Evolutionary conservation across 2,888 invertebrate species (phyloP), one percentile per base, ranked within the genome.

Genomic region (Cephonodes hylas): DNA sequence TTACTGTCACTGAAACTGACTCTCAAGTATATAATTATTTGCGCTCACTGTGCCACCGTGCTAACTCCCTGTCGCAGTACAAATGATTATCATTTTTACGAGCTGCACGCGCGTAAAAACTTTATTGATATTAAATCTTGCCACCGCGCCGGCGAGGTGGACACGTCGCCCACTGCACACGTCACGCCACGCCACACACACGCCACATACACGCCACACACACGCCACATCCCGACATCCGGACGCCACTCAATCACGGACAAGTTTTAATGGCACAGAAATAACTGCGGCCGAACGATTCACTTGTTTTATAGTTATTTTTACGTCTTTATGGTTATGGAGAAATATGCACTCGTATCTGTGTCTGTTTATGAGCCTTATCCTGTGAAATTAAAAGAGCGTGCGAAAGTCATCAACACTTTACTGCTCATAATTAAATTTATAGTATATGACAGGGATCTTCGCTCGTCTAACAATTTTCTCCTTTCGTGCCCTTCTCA

Each of bases 71-170:
- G 60, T 56, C 45, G 38, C 38, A n/a, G 60, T 66, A 71, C 70
- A 71, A 75, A 75, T 73, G 68, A 73, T 73, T 76, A 74, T 76
- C 66, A 68, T 71, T 76, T 78, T 75, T 71, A 75, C 71, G 75
- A 73, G 65, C 69, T 56, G 63, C 67, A 59, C 58, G 59, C 61
- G 69, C 72, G 69, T 78, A 71, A 75, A 73, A 59, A 38, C 70
- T 79, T 81, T 81, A 81, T 76, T 73, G 77, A 70, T 74, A 74
- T 75, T 79, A 76, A 80, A 81, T 77, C 74, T 74, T 75, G 77
- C 75, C 77, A 73, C 68, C 66, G 66, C 45, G 66, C 60, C 63
- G 67, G 27, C 62, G 63, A 63, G 61, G 66, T 57, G 66, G 58
- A 56, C 64, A 57, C 38, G 56, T 57, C 42, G 58, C 22, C 57